A percentile compares a stretch with the other conserved stretches of the same genome.
These are phyloP conservation scores for Macrobrachium rosenbergii DNA, from an alignment of 1,140 invertebrate species.

Conservation along the genomic window DNA sequence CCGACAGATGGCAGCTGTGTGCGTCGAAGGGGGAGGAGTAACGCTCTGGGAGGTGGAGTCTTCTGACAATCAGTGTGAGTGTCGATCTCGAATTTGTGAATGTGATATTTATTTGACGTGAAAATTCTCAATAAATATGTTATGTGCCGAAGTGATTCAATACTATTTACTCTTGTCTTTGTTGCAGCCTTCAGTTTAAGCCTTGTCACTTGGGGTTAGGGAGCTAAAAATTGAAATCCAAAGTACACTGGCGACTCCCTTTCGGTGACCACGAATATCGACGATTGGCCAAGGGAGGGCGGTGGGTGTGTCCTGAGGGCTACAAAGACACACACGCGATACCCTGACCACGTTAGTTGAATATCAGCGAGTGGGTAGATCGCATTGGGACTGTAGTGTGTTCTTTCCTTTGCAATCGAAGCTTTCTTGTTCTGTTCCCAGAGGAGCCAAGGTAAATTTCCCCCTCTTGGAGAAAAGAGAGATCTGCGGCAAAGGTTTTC, in stretches of 20 bases:
- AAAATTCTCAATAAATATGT: no score
- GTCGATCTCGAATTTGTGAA: no score
- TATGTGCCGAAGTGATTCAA: no score
- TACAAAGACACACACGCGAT: conserved; percentile 63
- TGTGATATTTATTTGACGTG: no score
- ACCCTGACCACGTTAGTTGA: conserved; percentile 62
- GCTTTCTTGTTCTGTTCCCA: conserved; percentile 34
- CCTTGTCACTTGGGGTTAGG: background rate
- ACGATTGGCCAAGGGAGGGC: conserved; percentile 46
- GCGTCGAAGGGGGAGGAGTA: conserved; percentile 50
- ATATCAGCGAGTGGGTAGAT: conserved; percentile 61
- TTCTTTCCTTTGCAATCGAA: conserved; percentile 26
- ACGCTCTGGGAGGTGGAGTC: background rate
- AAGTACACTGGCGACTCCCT: background rate
- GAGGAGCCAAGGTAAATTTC: conserved; percentile 49
- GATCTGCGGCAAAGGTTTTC: background rate
- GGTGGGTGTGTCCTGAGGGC: conserved; percentile 52
- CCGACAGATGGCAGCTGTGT: conserved; percentile 49
- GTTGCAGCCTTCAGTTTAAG: no score
- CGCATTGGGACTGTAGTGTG: conserved; percentile 46
- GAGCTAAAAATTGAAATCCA: background rate
- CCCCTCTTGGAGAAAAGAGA: background rate
- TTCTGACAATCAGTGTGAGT: background rate
- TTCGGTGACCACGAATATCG: conserved; percentile 37
- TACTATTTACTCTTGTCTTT: no score